Percentiles rank a stretch among this genome's conserved stretches.
phyloP scores from a whole-genome alignment of 2,113 vertebrate species.

The Coturnix japonica region DNA sequence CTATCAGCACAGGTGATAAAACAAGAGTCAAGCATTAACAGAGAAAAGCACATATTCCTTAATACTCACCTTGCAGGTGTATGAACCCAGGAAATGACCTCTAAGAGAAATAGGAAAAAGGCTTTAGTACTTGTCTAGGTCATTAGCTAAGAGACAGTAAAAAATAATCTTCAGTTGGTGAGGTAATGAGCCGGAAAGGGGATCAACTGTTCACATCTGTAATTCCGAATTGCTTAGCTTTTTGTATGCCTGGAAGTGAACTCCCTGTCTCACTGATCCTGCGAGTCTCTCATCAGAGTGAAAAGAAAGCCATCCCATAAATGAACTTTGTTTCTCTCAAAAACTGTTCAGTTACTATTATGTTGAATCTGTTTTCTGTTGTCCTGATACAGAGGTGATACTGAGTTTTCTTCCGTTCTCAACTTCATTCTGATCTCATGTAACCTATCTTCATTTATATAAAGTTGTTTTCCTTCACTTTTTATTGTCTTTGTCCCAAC shows the following conservation, averaged over 20 bases:
- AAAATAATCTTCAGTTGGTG: background rate
- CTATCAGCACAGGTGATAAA: background rate
- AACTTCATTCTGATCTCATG: background rate
- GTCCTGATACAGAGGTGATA: background rate
- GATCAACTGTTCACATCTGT: accelerated
- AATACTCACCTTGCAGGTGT: background rate
- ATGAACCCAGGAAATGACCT: background rate
- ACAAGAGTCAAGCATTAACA: background rate
- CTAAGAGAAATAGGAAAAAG: background rate
- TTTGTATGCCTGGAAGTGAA: background rate
- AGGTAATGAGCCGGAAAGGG: background rate
- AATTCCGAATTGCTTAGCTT: background rate
- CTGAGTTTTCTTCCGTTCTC: background rate
- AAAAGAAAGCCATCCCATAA: background rate
- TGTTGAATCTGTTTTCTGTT: background rate
- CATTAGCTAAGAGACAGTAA: background rate
- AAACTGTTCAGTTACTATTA: background rate
- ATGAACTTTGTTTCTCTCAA: slow-evolving; percentile 16
- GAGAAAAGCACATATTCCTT: background rate
- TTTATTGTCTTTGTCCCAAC: accelerated
- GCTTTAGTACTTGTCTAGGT: background rate
- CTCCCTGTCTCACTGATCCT: background rate
- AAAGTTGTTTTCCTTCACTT: background rate
- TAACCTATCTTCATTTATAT: background rate
- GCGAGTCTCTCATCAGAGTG: background rate